phyloP scores from a whole-genome alignment of 2,888 invertebrate species.

The Pogonocherus hispidulus region DNA sequence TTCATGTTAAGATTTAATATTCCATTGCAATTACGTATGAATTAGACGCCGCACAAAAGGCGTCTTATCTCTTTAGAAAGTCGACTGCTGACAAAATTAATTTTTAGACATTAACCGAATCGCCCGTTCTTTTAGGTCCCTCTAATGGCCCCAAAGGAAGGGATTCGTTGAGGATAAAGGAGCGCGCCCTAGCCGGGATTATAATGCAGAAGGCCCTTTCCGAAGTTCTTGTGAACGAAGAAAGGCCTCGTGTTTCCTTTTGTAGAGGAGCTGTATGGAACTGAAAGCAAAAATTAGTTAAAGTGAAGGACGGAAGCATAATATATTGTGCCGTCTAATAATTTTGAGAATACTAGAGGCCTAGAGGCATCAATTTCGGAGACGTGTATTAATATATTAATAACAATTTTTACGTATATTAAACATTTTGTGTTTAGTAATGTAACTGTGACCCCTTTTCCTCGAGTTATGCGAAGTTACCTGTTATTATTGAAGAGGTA shows the following conservation, averaged over 20 bases:
- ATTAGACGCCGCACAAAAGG: background rate
- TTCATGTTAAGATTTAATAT: too few species aligned
- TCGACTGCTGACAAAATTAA: background rate
- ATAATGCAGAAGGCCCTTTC: background rate
- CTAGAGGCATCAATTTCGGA: too few species aligned
- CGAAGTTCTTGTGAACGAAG: background rate
- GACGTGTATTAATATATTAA: too few species aligned
- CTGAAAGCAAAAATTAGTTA: background rate
- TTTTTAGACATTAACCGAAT: slow-evolving; percentile 10
- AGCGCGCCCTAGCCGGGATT: background rate
- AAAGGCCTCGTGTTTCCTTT: background rate
- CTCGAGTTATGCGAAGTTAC: too few species aligned
- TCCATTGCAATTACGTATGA: background rate
- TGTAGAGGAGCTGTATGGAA: background rate
- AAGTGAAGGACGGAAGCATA: background rate
- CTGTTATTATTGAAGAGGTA: too few species aligned
- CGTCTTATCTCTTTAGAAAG: background rate
- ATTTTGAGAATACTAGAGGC: too few species aligned
- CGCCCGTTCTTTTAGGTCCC: background rate
- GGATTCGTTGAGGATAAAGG: background rate
- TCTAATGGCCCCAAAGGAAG: slow-evolving; percentile 1
- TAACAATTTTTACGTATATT: too few species aligned
- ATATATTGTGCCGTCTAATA: background rate
- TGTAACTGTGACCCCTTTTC: too few species aligned
- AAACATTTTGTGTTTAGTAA: too few species aligned